phyloP scores from a whole-genome alignment of 1,140 invertebrate species.

The Apis dorsata region DNA sequence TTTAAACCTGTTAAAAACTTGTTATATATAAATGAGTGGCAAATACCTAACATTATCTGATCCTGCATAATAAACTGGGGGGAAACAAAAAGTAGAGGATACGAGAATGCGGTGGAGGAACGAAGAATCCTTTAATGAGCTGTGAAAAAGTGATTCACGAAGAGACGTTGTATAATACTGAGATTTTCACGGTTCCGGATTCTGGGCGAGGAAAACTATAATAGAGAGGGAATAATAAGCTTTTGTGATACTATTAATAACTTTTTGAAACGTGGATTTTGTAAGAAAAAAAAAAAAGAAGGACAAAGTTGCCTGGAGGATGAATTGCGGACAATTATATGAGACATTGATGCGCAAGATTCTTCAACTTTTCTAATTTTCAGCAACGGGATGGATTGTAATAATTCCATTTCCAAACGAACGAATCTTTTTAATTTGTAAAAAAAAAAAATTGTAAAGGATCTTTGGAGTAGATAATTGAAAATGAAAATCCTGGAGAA shows the following conservation, averaged over 20 bases:
- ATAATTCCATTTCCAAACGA: no score
- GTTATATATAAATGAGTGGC: no score
- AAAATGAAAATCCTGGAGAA: no score
- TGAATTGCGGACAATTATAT: no score
- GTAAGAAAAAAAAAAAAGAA: no score
- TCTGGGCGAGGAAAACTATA: conserved; percentile 2
- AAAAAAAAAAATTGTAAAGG: no score
- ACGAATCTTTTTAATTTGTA: no score
- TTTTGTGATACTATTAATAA: conserved; percentile 29
- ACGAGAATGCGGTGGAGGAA: background rate
- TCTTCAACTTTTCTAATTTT: no score
- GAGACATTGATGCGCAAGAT: no score
- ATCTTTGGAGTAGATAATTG: no score
- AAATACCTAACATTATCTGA: conserved; percentile 18
- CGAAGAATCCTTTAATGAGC: conserved; percentile 49
- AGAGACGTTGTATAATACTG: conserved; percentile 11
- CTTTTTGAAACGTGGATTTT: conserved; percentile 25
- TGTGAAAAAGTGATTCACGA: conserved; percentile 23
- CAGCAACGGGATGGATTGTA: no score
- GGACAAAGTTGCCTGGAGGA: background rate
- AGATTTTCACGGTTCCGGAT: conserved; percentile 6
- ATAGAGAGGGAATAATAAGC: conserved; percentile 20
- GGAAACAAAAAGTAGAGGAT: background rate
- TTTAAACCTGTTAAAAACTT: no score
- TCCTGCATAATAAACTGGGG: conserved; percentile 21